Evolutionary conservation across 2,113 vertebrate species (phyloP).

Genomic region (Puntigrus tetrazona): DNA sequence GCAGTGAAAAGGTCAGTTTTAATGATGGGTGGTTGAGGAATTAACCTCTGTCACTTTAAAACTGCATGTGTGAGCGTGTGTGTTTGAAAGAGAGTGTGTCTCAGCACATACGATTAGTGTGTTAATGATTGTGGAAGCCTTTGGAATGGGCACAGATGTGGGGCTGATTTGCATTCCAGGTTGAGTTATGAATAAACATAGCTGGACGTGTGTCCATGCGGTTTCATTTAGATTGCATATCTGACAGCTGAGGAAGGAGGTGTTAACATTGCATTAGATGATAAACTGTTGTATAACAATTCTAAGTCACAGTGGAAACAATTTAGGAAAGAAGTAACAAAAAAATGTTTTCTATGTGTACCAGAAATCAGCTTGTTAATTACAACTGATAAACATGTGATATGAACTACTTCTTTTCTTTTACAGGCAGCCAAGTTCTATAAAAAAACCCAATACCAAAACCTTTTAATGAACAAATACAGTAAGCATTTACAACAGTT

Average conservation of each 20-base stretch:
- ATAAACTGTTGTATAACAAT: neutral
- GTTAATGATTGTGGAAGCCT: neutral
- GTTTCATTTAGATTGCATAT: slow-evolving; percentile 51
- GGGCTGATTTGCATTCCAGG: slow-evolving; percentile 28
- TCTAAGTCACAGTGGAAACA: neutral
- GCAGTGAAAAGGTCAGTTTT: slow-evolving; percentile 33
- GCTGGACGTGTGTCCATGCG: slow-evolving; percentile 32
- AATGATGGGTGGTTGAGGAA: slow-evolving; percentile 18
- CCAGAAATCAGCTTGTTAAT: neutral
- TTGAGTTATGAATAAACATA: slow-evolving; percentile 47
- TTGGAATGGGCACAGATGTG: slow-evolving; percentile 6
- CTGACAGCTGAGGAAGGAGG: neutral
- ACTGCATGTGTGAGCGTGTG: neutral
- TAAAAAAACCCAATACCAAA: neutral
- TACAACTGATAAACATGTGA: neutral
- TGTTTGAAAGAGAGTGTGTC: neutral
- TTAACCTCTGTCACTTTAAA: slow-evolving; percentile 36
- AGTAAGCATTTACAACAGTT: neutral
- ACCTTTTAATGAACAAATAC: neutral
- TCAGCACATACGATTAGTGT: slow-evolving; percentile 13
- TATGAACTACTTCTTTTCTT: neutral
- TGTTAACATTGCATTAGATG: neutral
- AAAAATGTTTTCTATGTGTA: neutral
- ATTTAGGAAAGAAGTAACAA: neutral
- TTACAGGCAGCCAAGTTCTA: neutral